These are phyloP conservation scores for Cyanoderma ruficeps DNA, from an alignment of 2,113 vertebrate species.

Conservation along the genomic window DNA sequence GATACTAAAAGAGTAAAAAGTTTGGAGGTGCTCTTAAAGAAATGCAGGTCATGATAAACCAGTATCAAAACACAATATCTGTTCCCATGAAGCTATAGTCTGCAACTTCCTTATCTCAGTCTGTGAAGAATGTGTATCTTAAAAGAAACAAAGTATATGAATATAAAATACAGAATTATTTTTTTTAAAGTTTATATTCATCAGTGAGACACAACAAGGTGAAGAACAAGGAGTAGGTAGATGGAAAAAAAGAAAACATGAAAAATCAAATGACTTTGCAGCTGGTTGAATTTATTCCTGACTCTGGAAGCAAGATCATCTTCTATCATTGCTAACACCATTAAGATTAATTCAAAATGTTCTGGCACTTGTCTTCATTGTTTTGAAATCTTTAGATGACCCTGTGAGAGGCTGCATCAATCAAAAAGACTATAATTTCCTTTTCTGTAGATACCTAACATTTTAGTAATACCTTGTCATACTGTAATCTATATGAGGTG, in stretches of 20 bases:
- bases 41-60: neutral
- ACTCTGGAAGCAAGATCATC: neutral
- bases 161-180: neutral
- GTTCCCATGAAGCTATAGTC: neutral
- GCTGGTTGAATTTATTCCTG: slow-evolving; percentile 4
- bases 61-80: neutral
- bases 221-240: neutral
- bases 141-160: neutral
- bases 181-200: neutral
- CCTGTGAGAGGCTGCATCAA: neutral
- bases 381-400: slow-evolving; percentile 42
- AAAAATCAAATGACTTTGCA: neutral
- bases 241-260: neutral
- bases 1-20: neutral
- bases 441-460: neutral
- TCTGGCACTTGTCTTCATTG: slow-evolving; percentile 13
- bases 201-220: neutral
- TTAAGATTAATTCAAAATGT: slow-evolving; percentile 35
- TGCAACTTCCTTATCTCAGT: neutral
- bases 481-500: neutral
- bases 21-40: neutral
- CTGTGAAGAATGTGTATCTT: neutral
- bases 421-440: neutral
- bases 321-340: neutral
- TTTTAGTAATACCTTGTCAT: slow-evolving; percentile 21